phyloP scores from a whole-genome alignment of 2,113 vertebrate species.

The Etia nguti region DNA sequence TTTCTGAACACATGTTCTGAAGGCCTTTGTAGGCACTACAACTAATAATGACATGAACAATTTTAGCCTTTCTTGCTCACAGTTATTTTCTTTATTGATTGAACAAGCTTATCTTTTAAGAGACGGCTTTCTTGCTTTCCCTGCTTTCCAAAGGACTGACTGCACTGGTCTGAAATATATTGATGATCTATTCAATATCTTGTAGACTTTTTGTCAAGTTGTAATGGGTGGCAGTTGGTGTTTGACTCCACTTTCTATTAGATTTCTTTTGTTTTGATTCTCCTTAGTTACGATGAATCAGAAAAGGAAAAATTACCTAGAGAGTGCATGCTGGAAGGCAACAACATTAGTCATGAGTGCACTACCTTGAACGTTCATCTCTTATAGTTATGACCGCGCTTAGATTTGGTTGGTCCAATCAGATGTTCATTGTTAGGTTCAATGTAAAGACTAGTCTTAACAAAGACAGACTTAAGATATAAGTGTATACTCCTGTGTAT shows the following conservation, averaged over 20 bases:
- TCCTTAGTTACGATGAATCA: neutral
- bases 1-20: neutral
- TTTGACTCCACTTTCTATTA: neutral
- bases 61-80: neutral
- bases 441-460: neutral
- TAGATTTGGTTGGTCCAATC: neutral
- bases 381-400: neutral
- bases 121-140: neutral
- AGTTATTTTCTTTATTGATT: neutral
- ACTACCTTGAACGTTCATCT: neutral
- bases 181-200: neutral
- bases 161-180: neutral
- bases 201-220: neutral
- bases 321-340: neutral
- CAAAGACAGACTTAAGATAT: neutral
- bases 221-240: neutral
- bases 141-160: neutral
- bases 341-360: neutral
- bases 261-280: neutral
- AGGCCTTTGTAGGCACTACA: neutral
- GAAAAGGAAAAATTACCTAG: neutral
- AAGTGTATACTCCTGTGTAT: neutral
- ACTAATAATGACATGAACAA: neutral
- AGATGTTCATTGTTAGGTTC: neutral
- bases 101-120: neutral